Conservation (phyloP, 2,113 vertebrate genomes). For the Lepidothrix coronata region DNA sequence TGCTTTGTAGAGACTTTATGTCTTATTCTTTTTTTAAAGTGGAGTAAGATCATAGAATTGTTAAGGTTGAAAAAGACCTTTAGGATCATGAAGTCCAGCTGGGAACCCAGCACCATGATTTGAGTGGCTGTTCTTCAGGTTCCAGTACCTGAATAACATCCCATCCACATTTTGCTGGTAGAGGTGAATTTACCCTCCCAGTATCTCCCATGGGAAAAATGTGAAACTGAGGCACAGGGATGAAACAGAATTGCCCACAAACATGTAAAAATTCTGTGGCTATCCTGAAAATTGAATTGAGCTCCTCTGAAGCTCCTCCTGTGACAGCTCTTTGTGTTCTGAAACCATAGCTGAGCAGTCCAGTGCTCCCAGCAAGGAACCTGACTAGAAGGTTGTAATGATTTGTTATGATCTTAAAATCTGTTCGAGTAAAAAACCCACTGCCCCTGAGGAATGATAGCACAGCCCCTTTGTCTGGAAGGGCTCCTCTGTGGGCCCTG, state of each 20-base stretch:
- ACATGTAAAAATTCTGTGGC: neutral
- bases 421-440: neutral
- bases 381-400: neutral
- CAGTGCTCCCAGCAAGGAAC: neutral
- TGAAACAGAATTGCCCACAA: neutral
- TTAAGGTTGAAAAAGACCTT: neutral
- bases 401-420: neutral
- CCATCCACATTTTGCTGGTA: neutral
- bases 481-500: fast-evolving
- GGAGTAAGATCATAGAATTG: neutral
- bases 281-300: neutral
- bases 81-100: neutral
- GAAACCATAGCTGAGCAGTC: neutral
- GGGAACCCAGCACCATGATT: neutral
- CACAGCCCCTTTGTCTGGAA: neutral
- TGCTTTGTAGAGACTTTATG: neutral
- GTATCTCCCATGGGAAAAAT: neutral
- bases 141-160: neutral
- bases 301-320: neutral
- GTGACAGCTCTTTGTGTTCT: neutral
- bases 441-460: fast-evolving
- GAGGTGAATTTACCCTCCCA: neutral
- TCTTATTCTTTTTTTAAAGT: neutral
- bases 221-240: neutral
- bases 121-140: neutral